Evolutionary conservation across 2,113 vertebrate genomes (phyloP), one percentile per base, ranked within the genome.

Genomic region (Bothrops jararaca): DNA sequence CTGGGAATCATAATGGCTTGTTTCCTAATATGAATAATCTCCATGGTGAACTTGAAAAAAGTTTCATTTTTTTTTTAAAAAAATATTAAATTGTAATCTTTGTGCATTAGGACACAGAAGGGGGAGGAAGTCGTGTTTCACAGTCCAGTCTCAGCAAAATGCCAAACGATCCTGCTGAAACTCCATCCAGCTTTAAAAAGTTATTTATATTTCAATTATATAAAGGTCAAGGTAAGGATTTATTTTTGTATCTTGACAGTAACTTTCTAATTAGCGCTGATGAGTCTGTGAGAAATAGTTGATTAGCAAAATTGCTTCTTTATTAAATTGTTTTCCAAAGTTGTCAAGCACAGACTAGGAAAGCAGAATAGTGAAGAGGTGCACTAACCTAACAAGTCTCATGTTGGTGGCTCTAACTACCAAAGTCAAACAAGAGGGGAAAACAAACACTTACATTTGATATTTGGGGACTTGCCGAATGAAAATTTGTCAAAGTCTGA

Each of bases 401-500:
- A 3, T 54, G 34, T 74, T 69, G 69, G 50, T 90, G 91, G 58
- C 18, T 45, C 9, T 90, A 86, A 69, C 22, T 89, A 92, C 22
- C 89, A 39, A 91, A 94, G n/a, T 92, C 58, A 89, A 91, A 89
- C 53, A 57, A 93, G 1, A 5, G 29, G 86, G 3, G 26, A 57
- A 94, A 92, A 54, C 10, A 1, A 88, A 85, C 39, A 91, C 18
- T 56, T 94, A 50, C 52, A 90, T 91, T 88, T 93, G 69, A n/a
- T 93, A 91, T 93, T 94, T 92, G 85, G 26, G 57, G 86, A 52
- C 29, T 80, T 23, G 92, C 3, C 74, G 89, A 89, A 93, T 86
- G 92, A 60, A 34, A 93, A 94, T 94, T 94, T 88, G 50, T 94
- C 91, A 91, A 92, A 93, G 88, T 86, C 89, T 93, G 85, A 87